Evolutionary conservation across 2,797 vertebrate genomes (phyloP).

Genomic region (Sebastolobus altivelis): DNA sequence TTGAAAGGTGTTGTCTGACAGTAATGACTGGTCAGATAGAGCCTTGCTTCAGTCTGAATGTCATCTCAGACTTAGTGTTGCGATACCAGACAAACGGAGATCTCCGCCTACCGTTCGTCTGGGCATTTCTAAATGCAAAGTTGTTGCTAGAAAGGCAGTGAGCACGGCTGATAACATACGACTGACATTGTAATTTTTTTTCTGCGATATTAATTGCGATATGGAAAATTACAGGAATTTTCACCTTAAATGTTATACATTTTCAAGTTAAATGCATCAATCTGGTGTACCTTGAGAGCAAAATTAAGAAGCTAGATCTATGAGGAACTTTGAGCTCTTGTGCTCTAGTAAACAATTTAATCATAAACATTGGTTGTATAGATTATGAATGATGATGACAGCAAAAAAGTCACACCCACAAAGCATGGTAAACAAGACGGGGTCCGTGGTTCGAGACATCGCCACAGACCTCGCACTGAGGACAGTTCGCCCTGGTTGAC

Average conservation of each 20-base stretch:
- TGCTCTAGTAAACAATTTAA: neutral
- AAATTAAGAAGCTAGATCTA: neutral
- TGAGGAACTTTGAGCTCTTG: neutral
- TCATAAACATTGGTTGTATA: neutral
- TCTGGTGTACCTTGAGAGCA: neutral
- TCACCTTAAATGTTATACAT: neutral
- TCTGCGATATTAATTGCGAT: neutral
- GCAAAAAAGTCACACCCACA: too few relatives aligned
- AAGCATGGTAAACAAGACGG: too few relatives aligned
- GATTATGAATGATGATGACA: too few relatives aligned
- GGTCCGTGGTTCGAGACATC: too few relatives aligned
- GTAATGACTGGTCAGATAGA: neutral
- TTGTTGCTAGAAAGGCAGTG: neutral
- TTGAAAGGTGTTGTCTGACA: neutral
- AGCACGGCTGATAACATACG: neutral
- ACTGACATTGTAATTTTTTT: neutral
- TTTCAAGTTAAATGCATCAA: neutral
- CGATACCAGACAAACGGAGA: neutral
- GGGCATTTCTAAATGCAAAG: neutral
- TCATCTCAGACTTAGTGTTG: neutral
- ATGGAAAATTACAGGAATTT: neutral
- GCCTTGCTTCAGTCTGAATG: neutral
- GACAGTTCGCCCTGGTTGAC: too few relatives aligned
- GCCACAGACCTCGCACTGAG: too few relatives aligned
- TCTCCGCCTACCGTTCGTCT: neutral